Base-by-base conservation (phyloP, 2,113 vertebrate genomes). In the Vanacampus margaritifer region DNA sequence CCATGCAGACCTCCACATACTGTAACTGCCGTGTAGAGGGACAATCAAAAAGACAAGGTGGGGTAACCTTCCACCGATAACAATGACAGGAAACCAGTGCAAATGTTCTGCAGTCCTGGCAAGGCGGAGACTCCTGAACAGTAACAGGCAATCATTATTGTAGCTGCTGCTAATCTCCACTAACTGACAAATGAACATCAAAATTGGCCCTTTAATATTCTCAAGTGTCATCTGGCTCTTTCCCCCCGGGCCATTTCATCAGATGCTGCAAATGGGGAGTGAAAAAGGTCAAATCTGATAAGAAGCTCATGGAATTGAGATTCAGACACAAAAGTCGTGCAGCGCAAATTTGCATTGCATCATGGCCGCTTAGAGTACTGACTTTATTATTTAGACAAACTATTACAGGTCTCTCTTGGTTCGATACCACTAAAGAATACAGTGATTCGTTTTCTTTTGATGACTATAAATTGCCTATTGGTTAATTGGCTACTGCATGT, bases 31-130 rank as follows among this genome's bases (percentile, higher is more conserved):
- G 17, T 36, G 54, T 45, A 37, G 70, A 62, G 63, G 9, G 70
- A 56, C 59, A 68, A 68, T 64, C 67, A 48, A 37, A 72, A 78
- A 23, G 23, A 74, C 9, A 36, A 63, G 65, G 62, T 56, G 62
- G 69, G 41, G 67, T 67, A 59, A 72, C 75, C 82, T 58, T 75
- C 76, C 67, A 61, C 54, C 72, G 24, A 69, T 71, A 90, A 89
- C 89, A 91, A 90, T 89, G 76, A 86, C 75, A 86, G 90, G 89
- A 91, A 91, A 79, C 77, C 65, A 59, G 79, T 68, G 36, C 73
- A 56, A 88, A 78, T 54, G 68, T 85, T 76, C 79, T 71, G 81
- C 65, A 78, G 78, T 81, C 75, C 70, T 46, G 37, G 65, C 45
- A 43, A 46, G 71, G 70, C 74, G 65, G 41, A 75, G 79, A 74